These are phyloP conservation scores for Silurus lanzhouensis DNA, from an alignment of 2,797 vertebrate species.

Conservation along the genomic window DNA sequence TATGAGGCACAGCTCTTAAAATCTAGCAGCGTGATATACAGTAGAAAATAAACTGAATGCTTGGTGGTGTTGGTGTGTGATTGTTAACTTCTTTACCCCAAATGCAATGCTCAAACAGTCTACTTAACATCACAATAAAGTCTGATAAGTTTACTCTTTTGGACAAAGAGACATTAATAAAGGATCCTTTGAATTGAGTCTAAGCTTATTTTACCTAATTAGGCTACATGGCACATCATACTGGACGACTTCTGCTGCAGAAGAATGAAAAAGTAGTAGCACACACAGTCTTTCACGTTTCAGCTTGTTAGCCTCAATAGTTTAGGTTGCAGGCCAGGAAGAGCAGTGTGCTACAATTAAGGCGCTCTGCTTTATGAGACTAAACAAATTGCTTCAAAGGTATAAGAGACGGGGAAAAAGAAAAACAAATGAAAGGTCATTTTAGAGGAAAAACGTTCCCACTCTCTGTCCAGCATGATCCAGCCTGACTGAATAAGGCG, in stretches of 20 bases:
- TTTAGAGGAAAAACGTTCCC: slow-evolving; percentile 22
- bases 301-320: slow-evolving; percentile 27
- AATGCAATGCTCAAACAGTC: slow-evolving; percentile 9
- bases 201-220: slow-evolving; percentile 7
- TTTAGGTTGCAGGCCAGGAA: slow-evolving; percentile 32
- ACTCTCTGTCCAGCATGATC: slow-evolving; percentile 33
- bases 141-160: neutral
- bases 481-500: slow-evolving; percentile 44
- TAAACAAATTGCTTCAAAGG: slow-evolving; percentile 23
- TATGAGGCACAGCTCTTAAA: slow-evolving; percentile 52
- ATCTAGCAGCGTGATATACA: slow-evolving; percentile 52
- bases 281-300: slow-evolving; percentile 49
- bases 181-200: slow-evolving; percentile 14
- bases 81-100: slow-evolving; percentile 26
- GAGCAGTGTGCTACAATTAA: slow-evolving; percentile 48
- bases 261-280: slow-evolving; percentile 42
- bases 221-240: neutral
- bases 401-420: neutral
- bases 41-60: slow-evolving; percentile 32
- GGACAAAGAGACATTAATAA: neutral
- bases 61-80: neutral
- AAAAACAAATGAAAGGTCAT: neutral
- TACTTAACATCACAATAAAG: neutral
- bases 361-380: slow-evolving; percentile 31
- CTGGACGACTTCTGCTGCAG: slow-evolving; percentile 27